Conservation (phyloP, 2,797 vertebrate genomes). For the Alectoris magna region DNA sequence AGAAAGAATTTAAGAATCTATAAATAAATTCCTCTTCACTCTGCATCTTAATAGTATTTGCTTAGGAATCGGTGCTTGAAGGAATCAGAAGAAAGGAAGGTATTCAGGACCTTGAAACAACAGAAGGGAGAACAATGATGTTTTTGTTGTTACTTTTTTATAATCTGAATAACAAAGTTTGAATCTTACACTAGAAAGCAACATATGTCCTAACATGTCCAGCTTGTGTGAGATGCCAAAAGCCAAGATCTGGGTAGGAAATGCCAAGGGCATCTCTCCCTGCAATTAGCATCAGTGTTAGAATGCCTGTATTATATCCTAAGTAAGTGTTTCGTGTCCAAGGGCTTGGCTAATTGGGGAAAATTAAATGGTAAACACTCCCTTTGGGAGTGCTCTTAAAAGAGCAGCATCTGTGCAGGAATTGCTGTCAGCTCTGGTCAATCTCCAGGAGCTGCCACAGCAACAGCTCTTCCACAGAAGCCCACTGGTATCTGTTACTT, state of each 20-base stretch:
- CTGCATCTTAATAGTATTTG: neutral
- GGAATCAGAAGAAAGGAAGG: neutral
- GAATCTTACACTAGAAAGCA: neutral
- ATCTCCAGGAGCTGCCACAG: neutral
- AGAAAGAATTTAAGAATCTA: slow-evolving; percentile 17
- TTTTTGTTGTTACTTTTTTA: neutral
- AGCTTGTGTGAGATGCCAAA: neutral
- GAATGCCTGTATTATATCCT: neutral
- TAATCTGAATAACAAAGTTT: neutral
- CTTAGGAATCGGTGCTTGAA: slow-evolving; percentile 3
- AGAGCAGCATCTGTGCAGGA: neutral
- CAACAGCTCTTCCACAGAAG: neutral
- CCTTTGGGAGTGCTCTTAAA: neutral
- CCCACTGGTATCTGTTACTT: neutral
- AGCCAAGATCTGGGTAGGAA: neutral
- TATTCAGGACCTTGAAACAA: neutral
- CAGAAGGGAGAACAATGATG: neutral
- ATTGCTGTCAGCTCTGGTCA: neutral
- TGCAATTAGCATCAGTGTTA: neutral
- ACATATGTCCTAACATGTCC: neutral
- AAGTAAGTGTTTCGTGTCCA: neutral
- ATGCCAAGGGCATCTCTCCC: neutral
- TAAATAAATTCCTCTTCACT: slow-evolving; percentile 31
- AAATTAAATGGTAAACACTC: neutral
- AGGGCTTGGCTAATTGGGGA: neutral